Evolutionary conservation across 1,140 invertebrate genomes (phyloP).

Genomic region (Glossosoma conforme): DNA sequence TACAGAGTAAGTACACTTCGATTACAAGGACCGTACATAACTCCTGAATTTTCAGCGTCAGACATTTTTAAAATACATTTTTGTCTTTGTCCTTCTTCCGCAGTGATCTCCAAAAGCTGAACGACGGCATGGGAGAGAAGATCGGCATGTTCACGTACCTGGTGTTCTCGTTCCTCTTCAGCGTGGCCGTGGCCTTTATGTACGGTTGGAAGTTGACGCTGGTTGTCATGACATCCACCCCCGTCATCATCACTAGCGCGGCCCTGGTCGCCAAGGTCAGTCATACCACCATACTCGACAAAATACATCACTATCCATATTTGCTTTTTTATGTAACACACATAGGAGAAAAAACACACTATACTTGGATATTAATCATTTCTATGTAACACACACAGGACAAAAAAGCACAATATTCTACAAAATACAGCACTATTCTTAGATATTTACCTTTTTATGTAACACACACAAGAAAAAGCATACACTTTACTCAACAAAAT

Average conservation of each 20-base stretch:
- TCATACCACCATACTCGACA: too few species aligned
- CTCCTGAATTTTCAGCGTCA: neutral
- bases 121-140: conserved; percentile 86
- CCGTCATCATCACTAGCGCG: conserved; percentile 38
- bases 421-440: too few species aligned
- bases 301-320: too few species aligned
- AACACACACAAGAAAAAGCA: too few species aligned
- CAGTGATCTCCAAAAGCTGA: conserved; percentile 83
- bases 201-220: conserved; percentile 80
- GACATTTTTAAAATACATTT: conserved; percentile 12
- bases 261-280: conserved; percentile 42
- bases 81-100: conserved; percentile 23
- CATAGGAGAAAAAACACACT: too few species aligned
- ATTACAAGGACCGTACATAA: too few species aligned
- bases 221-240: conserved; percentile 54
- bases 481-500: too few species aligned
- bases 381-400: too few species aligned
- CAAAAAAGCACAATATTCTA: too few species aligned
- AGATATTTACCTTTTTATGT: too few species aligned
- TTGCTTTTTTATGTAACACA: too few species aligned
- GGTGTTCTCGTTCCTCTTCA: conserved; percentile 59
- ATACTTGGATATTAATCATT: too few species aligned
- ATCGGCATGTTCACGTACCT: conserved; percentile 72
- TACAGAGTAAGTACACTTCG: conserved; percentile 71
- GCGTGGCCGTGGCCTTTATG: conserved; percentile 63